Base-by-base conservation (phyloP, 1,140 invertebrate genomes). In the Goniozus legneri region DNA sequence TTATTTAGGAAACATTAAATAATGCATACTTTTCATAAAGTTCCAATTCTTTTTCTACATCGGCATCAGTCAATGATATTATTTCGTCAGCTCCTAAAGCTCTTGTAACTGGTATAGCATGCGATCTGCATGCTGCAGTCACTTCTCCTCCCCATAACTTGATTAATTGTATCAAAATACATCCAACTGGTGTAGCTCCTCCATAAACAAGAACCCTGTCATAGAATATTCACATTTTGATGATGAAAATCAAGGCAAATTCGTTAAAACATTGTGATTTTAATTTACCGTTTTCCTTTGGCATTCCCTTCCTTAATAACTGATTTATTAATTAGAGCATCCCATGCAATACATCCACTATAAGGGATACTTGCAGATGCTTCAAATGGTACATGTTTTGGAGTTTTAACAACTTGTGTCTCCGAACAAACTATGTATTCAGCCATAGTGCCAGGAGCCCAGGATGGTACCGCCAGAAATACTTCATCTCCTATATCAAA, bases 281-380 rank as follows among this genome's bases (percentile, higher is more conserved):
- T 30, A 24, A 19, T 30, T 45, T 63, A 85, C 83, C 77, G 78
- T 77, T 83, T 84, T 22, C 77, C 76, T 56, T 71, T 63, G 7
- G 80, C 77, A 57, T 77, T 79, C 35, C 71, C 62, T 53, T 77
- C 69, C 53, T 78, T 74, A 40, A 82, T 75, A 6, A 70, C 58
- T 40, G 79, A 79, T 55, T 71, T 71, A 52, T 78, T 76, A 31
- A 82, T 71, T 3, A 89, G 64, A 15, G 83, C 82, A 56, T 83
- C 76, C 78, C 84, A 85, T 1, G 81, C 82, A n/a, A 85, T 75
- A 44, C 80, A 80, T 4, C 84, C 84, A 35, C 81, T 82, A 56
- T 88, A 89, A 3, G 87, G 84, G 21, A 91, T 62, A 43, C 85
- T 81, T 1, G 84, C 82, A 18, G 85, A 84, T 34, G 82, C 81